These are phyloP conservation scores for Blomia tropicalis DNA, from an alignment of 2,888 invertebrate genomes.

Conservation along the genomic window DNA sequence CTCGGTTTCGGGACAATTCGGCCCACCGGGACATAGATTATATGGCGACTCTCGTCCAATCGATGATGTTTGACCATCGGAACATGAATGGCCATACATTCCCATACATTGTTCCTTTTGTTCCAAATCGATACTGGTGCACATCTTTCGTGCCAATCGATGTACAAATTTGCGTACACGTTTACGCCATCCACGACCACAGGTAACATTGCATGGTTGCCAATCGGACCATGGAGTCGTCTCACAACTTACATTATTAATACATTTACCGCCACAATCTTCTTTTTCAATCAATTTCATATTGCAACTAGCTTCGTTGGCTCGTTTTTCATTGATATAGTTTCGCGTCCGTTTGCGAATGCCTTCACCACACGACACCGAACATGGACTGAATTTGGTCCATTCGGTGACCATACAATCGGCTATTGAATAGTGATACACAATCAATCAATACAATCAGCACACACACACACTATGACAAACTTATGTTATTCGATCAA, in stretches of 20 bases:
- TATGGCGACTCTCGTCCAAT: background rate
- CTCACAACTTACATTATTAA: constrained; percentile 35
- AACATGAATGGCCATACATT: constrained; percentile 32
- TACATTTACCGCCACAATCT: constrained; percentile 47
- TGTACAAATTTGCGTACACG: constrained; percentile 46
- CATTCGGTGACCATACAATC: constrained; percentile 31
- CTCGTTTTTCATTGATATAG: constrained; percentile 49
- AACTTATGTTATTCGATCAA: background rate
- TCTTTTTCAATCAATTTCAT: constrained; percentile 56
- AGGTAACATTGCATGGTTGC: constrained; percentile 40
- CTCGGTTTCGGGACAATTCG: constrained; percentile 16
- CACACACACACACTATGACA: no score
- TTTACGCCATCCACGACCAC: constrained; percentile 43
- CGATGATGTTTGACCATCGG: background rate
- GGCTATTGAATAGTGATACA: constrained; percentile 20
- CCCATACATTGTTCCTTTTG: constrained; percentile 35
- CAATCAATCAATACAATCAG: no score
- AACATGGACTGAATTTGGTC: constrained; percentile 30
- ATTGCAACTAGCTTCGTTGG: constrained; percentile 50
- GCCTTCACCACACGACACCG: constrained; percentile 50
- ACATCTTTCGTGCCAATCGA: constrained; percentile 23
- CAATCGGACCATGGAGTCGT: constrained; percentile 40
- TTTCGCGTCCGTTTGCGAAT: constrained; percentile 29
- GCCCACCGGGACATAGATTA: background rate
- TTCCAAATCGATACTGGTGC: constrained; percentile 31